Base-by-base conservation (phyloP, 2,888 invertebrate species). In the Cataglyphis rosenhaueri region DNA sequence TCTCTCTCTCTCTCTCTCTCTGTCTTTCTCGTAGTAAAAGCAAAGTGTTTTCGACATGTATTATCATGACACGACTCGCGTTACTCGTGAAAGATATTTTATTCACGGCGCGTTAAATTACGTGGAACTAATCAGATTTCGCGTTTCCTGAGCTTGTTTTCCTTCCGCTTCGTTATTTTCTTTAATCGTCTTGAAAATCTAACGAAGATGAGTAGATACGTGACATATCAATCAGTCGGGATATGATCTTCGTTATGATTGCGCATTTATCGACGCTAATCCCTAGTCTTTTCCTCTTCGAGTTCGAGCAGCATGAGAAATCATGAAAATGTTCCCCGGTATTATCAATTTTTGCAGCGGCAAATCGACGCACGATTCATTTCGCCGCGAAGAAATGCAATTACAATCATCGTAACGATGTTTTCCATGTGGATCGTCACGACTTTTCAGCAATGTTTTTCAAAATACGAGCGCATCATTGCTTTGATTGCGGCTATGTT, bases 391-490 rank as follows among this genome's bases (percentile, higher is more conserved):
- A 79, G 78, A 68, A 64, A 90, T 88, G 87, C 91, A 92, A 93
- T 93, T 93, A 92, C 92, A 93, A 93, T 93, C 92, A 93, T 85
- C 89, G 90, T 92, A 92, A 93, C 90, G 89, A 90, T 92, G 88
- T 91, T 92, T 91, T 88, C 87, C 9, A 73, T 65, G 75, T 71
- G 83, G 78, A 87, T 85, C 84, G 64, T 70, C 68, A 71, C 65
- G 48, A 64, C 68, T 62, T 81, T 83, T 76, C 76, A 57, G 59
- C 81, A 61, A 21, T 32, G 35, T 85, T 89, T 86, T 82, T 61
- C 62, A 75, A 84, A 86, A 29, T 82, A 85, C 85, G 85, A 81
- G 82, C 82, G 84, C 85, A 86, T 91, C 86, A 90, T 90, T 87
- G 85, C 81, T 86, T 75, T 79, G 89, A 91, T 91, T 89, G 89